Evolutionary conservation across 30 jellyfish, hydroid and myxozoan species (phyloP).

Genomic region (Turritopsis rubra): DNA sequence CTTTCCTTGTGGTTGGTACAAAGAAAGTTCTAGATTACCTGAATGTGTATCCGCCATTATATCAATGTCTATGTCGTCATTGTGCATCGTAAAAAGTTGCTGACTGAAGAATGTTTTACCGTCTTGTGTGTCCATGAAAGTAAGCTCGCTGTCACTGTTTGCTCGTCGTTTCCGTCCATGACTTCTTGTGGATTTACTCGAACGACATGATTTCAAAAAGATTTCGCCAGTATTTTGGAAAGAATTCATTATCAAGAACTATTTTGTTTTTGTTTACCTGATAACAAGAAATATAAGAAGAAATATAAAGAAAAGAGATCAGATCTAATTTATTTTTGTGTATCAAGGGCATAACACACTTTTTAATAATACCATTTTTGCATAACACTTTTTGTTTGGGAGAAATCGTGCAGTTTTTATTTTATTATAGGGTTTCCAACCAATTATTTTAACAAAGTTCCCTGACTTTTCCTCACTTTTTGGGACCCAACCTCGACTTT

Average conservation of each 20-base stretch:
- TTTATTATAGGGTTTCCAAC: too few relatives aligned
- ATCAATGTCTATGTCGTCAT: background rate
- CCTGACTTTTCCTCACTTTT: too few relatives aligned
- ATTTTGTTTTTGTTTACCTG: too few relatives aligned
- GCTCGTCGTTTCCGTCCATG: conserved; percentile 28
- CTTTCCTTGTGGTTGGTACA: background rate
- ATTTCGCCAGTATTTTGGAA: background rate
- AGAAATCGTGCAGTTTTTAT: too few relatives aligned
- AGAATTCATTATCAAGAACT: background rate
- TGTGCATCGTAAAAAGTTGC: background rate
- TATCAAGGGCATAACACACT: too few relatives aligned
- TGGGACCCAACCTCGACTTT: too few relatives aligned
- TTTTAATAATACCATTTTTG: too few relatives aligned
- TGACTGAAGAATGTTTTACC: background rate
- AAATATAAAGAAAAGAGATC: too few relatives aligned
- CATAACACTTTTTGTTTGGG: too few relatives aligned
- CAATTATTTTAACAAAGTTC: too few relatives aligned
- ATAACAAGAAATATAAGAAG: background rate
- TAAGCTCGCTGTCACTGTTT: conserved; percentile 32
- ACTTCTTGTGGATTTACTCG: background rate
- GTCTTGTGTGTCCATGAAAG: background rate
- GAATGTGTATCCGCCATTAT: background rate
- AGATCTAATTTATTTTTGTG: too few relatives aligned
- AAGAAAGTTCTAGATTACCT: background rate
- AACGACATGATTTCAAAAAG: background rate